A percentile compares a stretch with the other conserved stretches of the same genome.
Evolutionary conservation across 2,888 invertebrate species (phyloP).

Genomic region (Heteromyza rotundicornis): DNA sequence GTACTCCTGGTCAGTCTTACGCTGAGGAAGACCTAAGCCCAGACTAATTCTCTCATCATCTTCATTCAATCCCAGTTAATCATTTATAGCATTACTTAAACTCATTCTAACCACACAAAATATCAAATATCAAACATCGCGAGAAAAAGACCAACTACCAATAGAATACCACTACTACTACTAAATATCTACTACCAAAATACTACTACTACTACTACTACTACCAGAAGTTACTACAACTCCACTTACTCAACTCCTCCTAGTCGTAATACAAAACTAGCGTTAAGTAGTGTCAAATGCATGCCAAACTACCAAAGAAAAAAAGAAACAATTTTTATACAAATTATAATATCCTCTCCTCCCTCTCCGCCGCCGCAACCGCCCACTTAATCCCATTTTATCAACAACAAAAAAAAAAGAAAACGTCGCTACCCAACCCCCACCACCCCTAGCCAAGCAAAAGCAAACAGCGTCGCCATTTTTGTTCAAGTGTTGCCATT

Average conservation of each 20-base stretch:
- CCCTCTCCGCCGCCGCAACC: not conserved
- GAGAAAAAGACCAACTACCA: constrained; percentile 12
- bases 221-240: constrained; percentile 8
- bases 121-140: not conserved
- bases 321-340: not conserved
- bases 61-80: constrained; percentile 14
- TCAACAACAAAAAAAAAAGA: no score
- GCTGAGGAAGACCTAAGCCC: constrained; percentile 43
- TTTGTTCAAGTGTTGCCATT: constrained; percentile 17
- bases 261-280: constrained; percentile 13
- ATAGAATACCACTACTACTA: constrained; percentile 2
- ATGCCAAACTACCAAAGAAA: not conserved
- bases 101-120: not conserved
- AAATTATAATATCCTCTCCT: not conserved
- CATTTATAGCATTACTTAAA: constrained; percentile 13
- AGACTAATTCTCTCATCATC: constrained; percentile 15
- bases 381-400: constrained; percentile 12
- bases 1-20: constrained; percentile 57
- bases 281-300: constrained; percentile 15
- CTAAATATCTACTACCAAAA: constrained; percentile 13
- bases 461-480: constrained; percentile 8
- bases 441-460: constrained; percentile 5
- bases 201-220: constrained; percentile 9
- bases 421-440: constrained; percentile 20
- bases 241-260: constrained; percentile 6